Conservation (phyloP, 2,888 invertebrate species). For the Liposcelis brunnea region DNA sequence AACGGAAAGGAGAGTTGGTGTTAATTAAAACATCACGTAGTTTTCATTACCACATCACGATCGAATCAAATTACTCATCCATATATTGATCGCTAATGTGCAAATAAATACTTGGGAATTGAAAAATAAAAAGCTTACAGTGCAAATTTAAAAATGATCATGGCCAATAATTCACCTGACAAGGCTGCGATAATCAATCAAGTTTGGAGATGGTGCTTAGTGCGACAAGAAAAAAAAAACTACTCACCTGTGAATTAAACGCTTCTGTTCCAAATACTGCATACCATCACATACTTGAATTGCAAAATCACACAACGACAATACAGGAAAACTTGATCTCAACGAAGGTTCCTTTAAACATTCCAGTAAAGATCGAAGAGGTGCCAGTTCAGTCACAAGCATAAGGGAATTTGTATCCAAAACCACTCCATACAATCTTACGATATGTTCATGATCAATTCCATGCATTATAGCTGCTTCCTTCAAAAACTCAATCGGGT, state of each 20-base stretch:
- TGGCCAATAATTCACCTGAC: no score
- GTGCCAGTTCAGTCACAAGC: constrained; percentile 71
- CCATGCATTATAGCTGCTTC: constrained; percentile 98
- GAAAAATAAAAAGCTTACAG: no score
- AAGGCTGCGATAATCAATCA: no score
- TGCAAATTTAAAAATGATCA: no score
- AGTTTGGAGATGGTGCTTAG: no score
- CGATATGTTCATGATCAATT: constrained; percentile 93
- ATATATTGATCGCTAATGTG: no score
- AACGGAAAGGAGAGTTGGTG: no score
- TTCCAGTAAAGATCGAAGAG: constrained; percentile 82
- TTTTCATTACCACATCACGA: no score
- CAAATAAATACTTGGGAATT: no score
- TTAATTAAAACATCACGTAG: no score
- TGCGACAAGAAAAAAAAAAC: no score
- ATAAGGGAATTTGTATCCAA: constrained; percentile 73
- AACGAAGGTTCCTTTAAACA: constrained; percentile 87
- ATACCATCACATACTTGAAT: constrained; percentile 95
- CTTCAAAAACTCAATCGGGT: constrained; percentile 90
- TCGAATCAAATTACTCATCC: constrained; percentile 1
- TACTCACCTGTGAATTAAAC: constrained; percentile 78
- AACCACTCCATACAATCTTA: constrained; percentile 93
- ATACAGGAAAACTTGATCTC: constrained; percentile 78
- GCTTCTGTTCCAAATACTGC: constrained; percentile 89
- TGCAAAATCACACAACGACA: constrained; percentile 86